These are phyloP conservation scores for Argyrosomus regius DNA, from an alignment of 2,797 vertebrate genomes.

Conservation along the genomic window DNA sequence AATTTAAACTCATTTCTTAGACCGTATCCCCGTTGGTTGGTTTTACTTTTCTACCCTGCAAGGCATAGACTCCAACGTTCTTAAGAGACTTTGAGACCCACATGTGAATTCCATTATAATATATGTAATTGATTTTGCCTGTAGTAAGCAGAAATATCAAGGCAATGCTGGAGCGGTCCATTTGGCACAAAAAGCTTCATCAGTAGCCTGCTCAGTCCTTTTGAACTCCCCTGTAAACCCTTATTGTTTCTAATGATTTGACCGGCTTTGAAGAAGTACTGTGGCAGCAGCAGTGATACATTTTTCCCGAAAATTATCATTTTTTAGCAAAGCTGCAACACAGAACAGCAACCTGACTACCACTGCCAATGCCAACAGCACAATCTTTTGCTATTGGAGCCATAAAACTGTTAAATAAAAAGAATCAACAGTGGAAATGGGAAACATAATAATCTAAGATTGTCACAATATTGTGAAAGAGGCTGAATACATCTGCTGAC, in stretches of 20 bases:
- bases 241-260: conserved; percentile 28
- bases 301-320: conserved; percentile 24
- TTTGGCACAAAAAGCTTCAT: conserved; percentile 40
- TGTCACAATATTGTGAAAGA: conserved; percentile 28
- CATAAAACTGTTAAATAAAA: conserved; percentile 19
- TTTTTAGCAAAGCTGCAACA: background rate
- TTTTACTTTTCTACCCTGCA: conserved; percentile 36
- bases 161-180: conserved; percentile 29
- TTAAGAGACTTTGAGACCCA: conserved; percentile 33
- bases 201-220: conserved; percentile 16
- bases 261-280: conserved; percentile 25
- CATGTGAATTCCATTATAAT: conserved; percentile 43
- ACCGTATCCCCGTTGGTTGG: conserved; percentile 19
- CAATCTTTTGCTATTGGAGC: conserved; percentile 3
- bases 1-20: conserved; percentile 41
- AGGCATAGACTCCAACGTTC: conserved; percentile 34
- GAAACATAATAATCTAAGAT: background rate
- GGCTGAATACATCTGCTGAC: conserved; percentile 25
- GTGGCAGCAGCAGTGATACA: conserved; percentile 2
- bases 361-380: background rate
- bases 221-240: conserved; percentile 30
- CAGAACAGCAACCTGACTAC: background rate
- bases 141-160: conserved; percentile 43
- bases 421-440: background rate
- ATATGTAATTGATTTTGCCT: conserved; percentile 49